phyloP scores from a whole-genome alignment of 2,888 invertebrate genomes.

The Plebejus melissa region DNA sequence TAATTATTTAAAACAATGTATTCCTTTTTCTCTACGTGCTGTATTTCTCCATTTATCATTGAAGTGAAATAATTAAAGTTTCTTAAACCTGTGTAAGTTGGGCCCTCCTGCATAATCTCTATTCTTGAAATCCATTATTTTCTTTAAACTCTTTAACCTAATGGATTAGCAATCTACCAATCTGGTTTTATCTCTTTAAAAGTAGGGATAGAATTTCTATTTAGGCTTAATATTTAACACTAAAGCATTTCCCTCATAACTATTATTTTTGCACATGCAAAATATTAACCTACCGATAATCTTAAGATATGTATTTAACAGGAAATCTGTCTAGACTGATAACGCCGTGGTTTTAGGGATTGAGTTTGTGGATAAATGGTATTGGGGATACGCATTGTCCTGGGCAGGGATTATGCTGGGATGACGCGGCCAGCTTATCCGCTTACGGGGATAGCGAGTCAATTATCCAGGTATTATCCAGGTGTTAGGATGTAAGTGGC shows the following conservation, averaged over 20 bases:
- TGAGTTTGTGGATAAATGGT: background rate
- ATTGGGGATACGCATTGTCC: background rate
- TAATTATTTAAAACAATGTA: too few species aligned
- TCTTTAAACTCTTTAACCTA: too few species aligned
- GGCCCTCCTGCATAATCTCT: too few species aligned
- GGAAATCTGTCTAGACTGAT: constrained; percentile 18
- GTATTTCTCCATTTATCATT: too few species aligned
- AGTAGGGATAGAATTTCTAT: background rate
- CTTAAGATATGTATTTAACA: background rate
- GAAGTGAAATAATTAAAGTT: too few species aligned
- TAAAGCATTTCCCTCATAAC: background rate
- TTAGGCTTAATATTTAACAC: background rate
- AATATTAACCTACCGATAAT: background rate
- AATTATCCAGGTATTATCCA: constrained; percentile 22
- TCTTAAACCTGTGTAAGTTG: too few species aligned
- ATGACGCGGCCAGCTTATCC: constrained; percentile 13
- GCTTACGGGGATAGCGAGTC: constrained; percentile 9
- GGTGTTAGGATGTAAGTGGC: background rate
- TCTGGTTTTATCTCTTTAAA: background rate
- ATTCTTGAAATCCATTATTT: too few species aligned
- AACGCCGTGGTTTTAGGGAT: background rate
- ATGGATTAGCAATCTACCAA: background rate
- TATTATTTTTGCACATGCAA: background rate
- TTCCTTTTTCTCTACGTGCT: too few species aligned
- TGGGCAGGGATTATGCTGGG: constrained; percentile 8